phyloP scores from a whole-genome alignment of 2,113 vertebrate species.

The Nibea albiflora region DNA sequence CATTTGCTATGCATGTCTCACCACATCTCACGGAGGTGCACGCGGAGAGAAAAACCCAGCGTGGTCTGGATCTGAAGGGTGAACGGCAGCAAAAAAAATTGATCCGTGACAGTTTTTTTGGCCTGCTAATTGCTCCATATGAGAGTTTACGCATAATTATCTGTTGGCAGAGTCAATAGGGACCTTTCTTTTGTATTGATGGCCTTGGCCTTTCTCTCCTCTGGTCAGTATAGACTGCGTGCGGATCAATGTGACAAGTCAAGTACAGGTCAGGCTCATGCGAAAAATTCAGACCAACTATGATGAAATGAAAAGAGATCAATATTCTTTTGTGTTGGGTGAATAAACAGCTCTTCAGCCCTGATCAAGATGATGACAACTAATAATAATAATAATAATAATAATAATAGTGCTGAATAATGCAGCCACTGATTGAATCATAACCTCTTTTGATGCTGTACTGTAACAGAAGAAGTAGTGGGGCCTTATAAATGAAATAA shows the following conservation, averaged over 20 bases:
- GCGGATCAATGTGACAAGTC: constrained; percentile 66
- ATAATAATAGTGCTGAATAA: constrained; percentile 12
- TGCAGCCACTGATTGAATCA: background rate
- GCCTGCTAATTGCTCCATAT: constrained; percentile 41
- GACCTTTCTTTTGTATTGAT: constrained; percentile 44
- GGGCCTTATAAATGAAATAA: no score
- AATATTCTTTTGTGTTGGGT: constrained; percentile 40
- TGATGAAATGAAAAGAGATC: constrained; percentile 54
- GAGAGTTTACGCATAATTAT: constrained; percentile 48
- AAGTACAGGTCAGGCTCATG: constrained; percentile 57
- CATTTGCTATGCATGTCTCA: constrained; percentile 1
- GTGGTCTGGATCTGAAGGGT: background rate
- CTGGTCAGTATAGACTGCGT: constrained; percentile 33
- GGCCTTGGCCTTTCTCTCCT: constrained; percentile 29
- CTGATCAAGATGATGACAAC: constrained; percentile 6
- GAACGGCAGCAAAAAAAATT: constrained; percentile 1
- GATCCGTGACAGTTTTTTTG: constrained; percentile 30
- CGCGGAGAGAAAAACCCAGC: background rate
- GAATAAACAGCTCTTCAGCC: constrained; percentile 21
- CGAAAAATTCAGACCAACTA: constrained; percentile 38
- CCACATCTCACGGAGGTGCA: constrained; percentile 12
- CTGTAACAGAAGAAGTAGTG: background rate
- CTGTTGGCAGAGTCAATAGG: constrained; percentile 41
- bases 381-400: background rate
- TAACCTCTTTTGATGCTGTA: background rate